Conservation (phyloP, 2,113 vertebrate species). For the Chascanopsetta lugubris region DNA sequence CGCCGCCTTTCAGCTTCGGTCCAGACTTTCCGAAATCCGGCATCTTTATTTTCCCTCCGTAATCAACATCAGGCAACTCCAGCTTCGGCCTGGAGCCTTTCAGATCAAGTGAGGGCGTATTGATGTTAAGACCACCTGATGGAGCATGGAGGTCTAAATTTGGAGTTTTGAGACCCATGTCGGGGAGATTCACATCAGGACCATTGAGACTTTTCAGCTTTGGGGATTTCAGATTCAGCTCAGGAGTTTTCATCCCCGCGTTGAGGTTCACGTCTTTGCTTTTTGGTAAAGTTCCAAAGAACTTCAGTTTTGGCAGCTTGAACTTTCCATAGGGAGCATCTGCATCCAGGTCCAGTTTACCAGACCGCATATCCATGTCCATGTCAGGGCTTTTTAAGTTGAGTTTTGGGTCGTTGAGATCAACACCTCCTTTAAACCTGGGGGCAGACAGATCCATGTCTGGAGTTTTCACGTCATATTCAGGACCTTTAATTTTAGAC, state of each 20-base stretch:
- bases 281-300: constrained; percentile 46
- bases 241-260: constrained; percentile 36
- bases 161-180: constrained; percentile 45
- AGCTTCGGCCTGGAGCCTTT: constrained; percentile 29
- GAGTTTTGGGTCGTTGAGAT: constrained; percentile 27
- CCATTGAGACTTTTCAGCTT: constrained; percentile 48
- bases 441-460: constrained; percentile 23
- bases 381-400: constrained; percentile 24
- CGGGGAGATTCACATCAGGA: constrained; percentile 36
- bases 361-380: constrained; percentile 25
- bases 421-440: constrained; percentile 22
- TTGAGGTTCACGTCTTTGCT: constrained; percentile 43
- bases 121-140: constrained; percentile 30
- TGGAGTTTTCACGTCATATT: constrained; percentile 25
- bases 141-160: constrained; percentile 44
- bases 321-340: constrained; percentile 32
- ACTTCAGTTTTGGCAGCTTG: constrained; percentile 53
- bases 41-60: constrained; percentile 9
- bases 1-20: constrained; percentile 28
- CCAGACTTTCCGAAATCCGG: constrained; percentile 25
- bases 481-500: constrained; percentile 16
- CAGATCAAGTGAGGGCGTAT: constrained; percentile 42
- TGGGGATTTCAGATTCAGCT: constrained; percentile 48
- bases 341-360: constrained; percentile 23
- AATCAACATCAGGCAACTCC: constrained; percentile 24